Evolutionary conservation across 2,888 invertebrate genomes (phyloP), one percentile per base, ranked within the genome.

Genomic region (Tachystola acroxantha): DNA sequence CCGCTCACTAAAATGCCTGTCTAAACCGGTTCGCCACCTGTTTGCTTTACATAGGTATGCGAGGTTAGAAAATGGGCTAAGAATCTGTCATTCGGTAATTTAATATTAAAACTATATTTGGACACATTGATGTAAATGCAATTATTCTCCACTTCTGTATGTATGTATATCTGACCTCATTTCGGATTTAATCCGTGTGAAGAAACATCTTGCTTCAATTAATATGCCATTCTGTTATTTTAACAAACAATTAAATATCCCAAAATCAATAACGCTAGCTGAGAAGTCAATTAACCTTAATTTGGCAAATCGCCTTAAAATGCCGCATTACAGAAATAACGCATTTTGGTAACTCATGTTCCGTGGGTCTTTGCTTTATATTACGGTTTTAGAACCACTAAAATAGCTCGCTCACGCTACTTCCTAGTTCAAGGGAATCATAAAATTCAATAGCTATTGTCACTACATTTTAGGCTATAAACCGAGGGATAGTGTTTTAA

Each of bases 271-370:
- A 69, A 53, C 47, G 46, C 44, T 51, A 60, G 57, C 48, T 45
- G 58, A 62, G 59, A 66, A 54, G 54, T 64, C 65, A 73, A 75
- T 78, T 75, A 75, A 70, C 77, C 77, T 70, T 66, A 67, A 75
- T 73, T 63, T 62, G 45, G 45, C 48, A 47, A 52, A 43, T 40
- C 48, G 45, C 42, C 48, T 54, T 74, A 73, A 70, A 64, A 70
- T 64, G 68, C 34, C 46, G 66, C 66, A 27, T 27, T 11, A n/a
- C 11, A 6, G 27, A 11, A 11, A 10, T 27, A 7, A 10, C 27
- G 10, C n/a, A 27, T 27, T 12, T 10, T 12, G 9, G 16, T 4
- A 6, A 16, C 3, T 4, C 16, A 16, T 16, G 16, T 16, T 16
- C 16, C 16, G 3, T 4, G 16, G 6, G 16, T 16, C 16, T 29